phyloP scores from a whole-genome alignment of 2,113 vertebrate genomes.

The Lycocorax pyrrhopterus region DNA sequence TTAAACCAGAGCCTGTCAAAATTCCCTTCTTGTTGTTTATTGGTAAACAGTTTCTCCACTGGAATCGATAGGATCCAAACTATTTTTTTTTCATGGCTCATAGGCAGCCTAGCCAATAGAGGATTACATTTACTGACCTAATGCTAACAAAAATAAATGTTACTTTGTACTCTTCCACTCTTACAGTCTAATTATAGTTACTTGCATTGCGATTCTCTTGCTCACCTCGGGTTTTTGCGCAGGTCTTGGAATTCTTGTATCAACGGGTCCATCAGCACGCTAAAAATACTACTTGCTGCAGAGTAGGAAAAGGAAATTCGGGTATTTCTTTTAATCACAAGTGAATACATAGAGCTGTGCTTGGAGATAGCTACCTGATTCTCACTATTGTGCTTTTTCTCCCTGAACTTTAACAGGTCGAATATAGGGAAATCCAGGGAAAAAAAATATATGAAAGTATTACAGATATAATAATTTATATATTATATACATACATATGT shows the following conservation, averaged over 20 bases:
- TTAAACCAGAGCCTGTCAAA: neutral
- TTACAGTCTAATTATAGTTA: slow-evolving; percentile 23
- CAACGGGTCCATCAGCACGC: neutral
- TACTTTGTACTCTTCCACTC: slow-evolving; percentile 13
- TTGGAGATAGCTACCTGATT: neutral
- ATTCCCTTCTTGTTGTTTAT: neutral
- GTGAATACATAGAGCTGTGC: neutral
- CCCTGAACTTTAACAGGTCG: neutral
- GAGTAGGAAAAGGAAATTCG: neutral
- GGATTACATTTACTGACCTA: neutral
- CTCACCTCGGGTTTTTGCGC: neutral
- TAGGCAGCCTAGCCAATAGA: neutral
- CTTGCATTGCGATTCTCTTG: neutral
- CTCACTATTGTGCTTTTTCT: neutral
- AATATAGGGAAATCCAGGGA: neutral
- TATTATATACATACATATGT: no score
- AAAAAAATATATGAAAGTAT: neutral
- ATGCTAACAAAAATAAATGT: slow-evolving; percentile 20
- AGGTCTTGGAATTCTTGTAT: neutral
- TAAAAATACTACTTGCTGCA: neutral
- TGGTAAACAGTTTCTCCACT: neutral
- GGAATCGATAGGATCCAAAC: neutral
- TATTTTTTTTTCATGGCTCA: neutral
- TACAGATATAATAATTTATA: neutral
- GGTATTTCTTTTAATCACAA: neutral